Evolutionary conservation across 2,888 invertebrate species (phyloP).

Genomic region (Cyclophora albipunctata): DNA sequence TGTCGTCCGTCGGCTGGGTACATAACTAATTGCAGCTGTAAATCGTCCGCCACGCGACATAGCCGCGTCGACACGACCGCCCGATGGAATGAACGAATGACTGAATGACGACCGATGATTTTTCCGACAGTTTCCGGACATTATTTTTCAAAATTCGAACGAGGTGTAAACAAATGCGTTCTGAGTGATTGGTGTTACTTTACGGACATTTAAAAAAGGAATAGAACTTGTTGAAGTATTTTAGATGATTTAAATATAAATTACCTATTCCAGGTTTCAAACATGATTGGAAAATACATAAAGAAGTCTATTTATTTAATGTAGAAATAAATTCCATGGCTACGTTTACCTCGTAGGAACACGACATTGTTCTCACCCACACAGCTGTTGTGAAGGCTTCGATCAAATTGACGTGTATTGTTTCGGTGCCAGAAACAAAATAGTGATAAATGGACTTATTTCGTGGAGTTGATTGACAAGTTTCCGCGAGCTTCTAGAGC

Average conservation of each 20-base stretch:
- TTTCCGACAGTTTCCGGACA: slow-evolving; percentile 5
- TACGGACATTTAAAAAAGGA: not conserved
- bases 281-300: too few relatives aligned
- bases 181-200: not conserved
- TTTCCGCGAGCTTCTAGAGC: slow-evolving; percentile 14
- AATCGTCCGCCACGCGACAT: slow-evolving; percentile 52
- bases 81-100: slow-evolving; percentile 22
- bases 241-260: too few relatives aligned
- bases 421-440: slow-evolving; percentile 14
- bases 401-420: slow-evolving; percentile 20
- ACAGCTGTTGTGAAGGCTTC: slow-evolving; percentile 11
- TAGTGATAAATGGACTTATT: slow-evolving; percentile 38
- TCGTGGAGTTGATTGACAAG: slow-evolving; percentile 35
- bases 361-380: slow-evolving; percentile 18
- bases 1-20: slow-evolving; percentile 50
- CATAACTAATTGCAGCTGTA: slow-evolving; percentile 67
- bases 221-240: too few relatives aligned
- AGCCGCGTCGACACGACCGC: slow-evolving; percentile 28
- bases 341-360: slow-evolving; percentile 6
- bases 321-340: too few relatives aligned
- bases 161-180: not conserved
- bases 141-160: not conserved
- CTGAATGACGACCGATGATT: slow-evolving; percentile 22
- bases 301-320: too few relatives aligned
- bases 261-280: too few relatives aligned